Percentiles rank a stretch among this genome's conserved stretches.
Evolutionary conservation across 2,113 vertebrate genomes (phyloP).

Genomic region (Petaurus breviceps): DNA sequence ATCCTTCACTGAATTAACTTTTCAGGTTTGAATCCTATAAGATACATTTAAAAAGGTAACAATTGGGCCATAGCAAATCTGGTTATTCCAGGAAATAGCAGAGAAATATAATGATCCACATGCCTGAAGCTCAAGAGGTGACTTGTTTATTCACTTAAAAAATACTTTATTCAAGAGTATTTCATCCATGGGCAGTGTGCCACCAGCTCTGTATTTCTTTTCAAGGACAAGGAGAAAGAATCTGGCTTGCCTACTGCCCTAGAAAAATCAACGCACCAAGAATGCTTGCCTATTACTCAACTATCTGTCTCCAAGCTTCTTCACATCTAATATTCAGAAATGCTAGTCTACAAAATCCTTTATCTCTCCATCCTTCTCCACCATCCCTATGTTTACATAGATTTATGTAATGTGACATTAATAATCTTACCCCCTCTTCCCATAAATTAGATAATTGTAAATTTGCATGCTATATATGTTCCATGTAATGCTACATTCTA

Average conservation of each 20-base stretch:
- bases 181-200: constrained; percentile 6
- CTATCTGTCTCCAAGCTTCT: background rate
- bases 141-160: background rate
- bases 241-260: background rate
- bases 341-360: background rate
- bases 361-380: background rate
- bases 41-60: constrained; percentile 32
- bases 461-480: background rate
- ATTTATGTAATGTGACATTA: background rate
- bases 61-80: constrained; percentile 7
- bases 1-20: constrained; percentile 5
- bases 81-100: background rate
- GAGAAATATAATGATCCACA: constrained; percentile 8
- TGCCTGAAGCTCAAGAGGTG: constrained; percentile 26
- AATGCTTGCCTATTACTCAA: background rate
- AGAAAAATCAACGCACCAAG: background rate
- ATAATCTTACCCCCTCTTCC: background rate
- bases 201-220: fast-evolving
- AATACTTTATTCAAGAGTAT: constrained; percentile 10
- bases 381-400: background rate
- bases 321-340: background rate
- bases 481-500: background rate
- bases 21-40: constrained; percentile 56
- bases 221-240: constrained; percentile 35
- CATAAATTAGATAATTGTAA: background rate